Conservation (phyloP, 2,888 invertebrate species). For the Eucera pruinosa region DNA sequence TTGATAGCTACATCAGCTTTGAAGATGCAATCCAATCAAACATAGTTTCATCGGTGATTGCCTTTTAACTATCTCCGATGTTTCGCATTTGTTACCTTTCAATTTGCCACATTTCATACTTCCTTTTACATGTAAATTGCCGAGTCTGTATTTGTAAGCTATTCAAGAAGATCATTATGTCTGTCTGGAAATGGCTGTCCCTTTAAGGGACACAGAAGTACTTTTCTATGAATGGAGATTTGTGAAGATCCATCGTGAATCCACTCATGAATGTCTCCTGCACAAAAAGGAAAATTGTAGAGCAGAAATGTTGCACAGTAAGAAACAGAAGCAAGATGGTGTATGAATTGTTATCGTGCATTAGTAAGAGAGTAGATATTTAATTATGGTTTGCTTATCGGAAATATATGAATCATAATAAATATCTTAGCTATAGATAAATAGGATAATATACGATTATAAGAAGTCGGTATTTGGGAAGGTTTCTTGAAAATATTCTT, state of each 20-base stretch:
- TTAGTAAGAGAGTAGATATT: background rate
- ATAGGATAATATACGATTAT: background rate
- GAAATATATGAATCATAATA: background rate
- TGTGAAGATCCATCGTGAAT: background rate
- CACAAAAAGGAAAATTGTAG: background rate
- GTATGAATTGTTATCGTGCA: background rate
- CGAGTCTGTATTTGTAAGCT: background rate
- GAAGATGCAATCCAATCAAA: conserved; percentile 46
- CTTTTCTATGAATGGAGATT: conserved; percentile 5
- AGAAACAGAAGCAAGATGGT: background rate
- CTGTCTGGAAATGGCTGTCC: conserved; percentile 16
- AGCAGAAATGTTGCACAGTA: background rate
- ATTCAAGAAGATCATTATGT: conserved; percentile 23
- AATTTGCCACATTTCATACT: conserved; percentile 21
- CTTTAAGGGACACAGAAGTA: conserved; percentile 7
- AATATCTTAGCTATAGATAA: background rate
- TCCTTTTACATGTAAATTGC: background rate
- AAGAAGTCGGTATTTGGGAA: conserved; percentile 10
- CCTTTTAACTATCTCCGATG: conserved; percentile 20
- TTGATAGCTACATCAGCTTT: conserved; percentile 48
- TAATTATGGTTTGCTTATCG: conserved; percentile 11
- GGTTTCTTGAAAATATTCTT: too few species aligned
- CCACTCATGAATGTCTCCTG: background rate
- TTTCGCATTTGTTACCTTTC: conserved; percentile 36
- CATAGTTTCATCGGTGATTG: conserved; percentile 44